Conservation (phyloP, 2,113 vertebrate species). For the Neolamprologus cancellatus region DNA sequence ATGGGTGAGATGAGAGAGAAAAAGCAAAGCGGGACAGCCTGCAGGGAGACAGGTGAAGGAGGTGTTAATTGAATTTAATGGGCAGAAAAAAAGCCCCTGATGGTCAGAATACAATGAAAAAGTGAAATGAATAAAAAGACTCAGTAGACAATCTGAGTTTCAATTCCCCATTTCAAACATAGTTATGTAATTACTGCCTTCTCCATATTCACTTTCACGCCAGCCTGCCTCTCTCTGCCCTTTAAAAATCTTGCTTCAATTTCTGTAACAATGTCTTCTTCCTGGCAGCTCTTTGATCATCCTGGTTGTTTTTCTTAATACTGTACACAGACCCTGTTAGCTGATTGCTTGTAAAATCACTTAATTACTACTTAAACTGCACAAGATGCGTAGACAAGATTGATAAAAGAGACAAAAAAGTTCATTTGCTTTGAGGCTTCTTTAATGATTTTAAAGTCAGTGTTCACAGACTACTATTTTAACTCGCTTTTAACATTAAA, state of each 20-base stretch:
- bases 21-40: neutral
- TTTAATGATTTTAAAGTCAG: neutral
- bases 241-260: neutral
- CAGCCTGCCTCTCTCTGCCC: neutral
- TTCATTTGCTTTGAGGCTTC: neutral
- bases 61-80: constrained; percentile 38
- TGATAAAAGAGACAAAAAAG: neutral
- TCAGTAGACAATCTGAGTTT: neutral
- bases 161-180: neutral
- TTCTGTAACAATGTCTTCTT: neutral
- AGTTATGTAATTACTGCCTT: neutral
- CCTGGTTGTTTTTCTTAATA: neutral
- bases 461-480: neutral
- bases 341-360: neutral
- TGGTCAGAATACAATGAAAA: neutral
- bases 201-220: neutral
- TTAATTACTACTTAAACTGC: neutral
- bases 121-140: neutral
- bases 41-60: neutral
- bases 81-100: neutral
- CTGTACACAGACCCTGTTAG: neutral
- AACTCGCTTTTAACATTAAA: neutral
- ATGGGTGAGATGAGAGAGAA: neutral
- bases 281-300: neutral
- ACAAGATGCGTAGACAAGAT: neutral